Evolutionary conservation across 2,888 invertebrate species (phyloP).

Genomic region (Masnerella sp.): DNA sequence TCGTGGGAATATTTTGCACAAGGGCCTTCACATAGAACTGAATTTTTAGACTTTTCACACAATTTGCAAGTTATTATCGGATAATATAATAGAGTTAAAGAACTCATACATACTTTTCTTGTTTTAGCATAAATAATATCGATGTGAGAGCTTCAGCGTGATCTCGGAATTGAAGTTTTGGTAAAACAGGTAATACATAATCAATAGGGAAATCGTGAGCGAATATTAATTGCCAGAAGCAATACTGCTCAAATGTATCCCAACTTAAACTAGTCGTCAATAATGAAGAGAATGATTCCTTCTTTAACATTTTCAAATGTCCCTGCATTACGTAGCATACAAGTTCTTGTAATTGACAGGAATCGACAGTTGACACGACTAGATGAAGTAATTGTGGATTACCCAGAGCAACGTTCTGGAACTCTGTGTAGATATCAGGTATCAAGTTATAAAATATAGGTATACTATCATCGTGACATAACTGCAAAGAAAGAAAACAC

Average conservation of each 20-base stretch:
- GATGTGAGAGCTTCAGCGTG: slow-evolving; percentile 96
- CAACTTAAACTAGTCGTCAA: slow-evolving; percentile 92
- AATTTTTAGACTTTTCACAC: slow-evolving; percentile 23
- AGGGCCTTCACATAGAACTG: slow-evolving; percentile 28
- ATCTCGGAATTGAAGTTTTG: slow-evolving; percentile 88
- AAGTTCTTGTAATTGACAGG: slow-evolving; percentile 92
- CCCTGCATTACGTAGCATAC: slow-evolving; percentile 95
- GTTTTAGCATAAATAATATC: slow-evolving; percentile 92
- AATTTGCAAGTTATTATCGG: slow-evolving; percentile 31
- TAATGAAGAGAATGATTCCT: slow-evolving; percentile 86
- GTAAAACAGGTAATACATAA: slow-evolving; percentile 87
- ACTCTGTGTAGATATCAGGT: slow-evolving; percentile 94
- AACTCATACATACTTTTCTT: slow-evolving; percentile 83
- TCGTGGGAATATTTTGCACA: slow-evolving; percentile 30
- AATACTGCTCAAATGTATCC: slow-evolving; percentile 98
- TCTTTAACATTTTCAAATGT: slow-evolving; percentile 89
- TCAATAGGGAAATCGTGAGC: slow-evolving; percentile 97
- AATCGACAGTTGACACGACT: slow-evolving; percentile 94
- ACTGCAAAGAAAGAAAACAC: slow-evolving; percentile 76
- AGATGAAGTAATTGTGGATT: slow-evolving; percentile 92
- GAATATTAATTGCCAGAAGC: slow-evolving; percentile 96
- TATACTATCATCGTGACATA: slow-evolving; percentile 93
- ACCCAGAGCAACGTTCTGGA: slow-evolving; percentile 91
- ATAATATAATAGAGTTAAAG: too few species aligned
- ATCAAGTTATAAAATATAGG: slow-evolving; percentile 94